phyloP scores from a whole-genome alignment of 1,140 invertebrate species.

The Bombus ignitus region DNA sequence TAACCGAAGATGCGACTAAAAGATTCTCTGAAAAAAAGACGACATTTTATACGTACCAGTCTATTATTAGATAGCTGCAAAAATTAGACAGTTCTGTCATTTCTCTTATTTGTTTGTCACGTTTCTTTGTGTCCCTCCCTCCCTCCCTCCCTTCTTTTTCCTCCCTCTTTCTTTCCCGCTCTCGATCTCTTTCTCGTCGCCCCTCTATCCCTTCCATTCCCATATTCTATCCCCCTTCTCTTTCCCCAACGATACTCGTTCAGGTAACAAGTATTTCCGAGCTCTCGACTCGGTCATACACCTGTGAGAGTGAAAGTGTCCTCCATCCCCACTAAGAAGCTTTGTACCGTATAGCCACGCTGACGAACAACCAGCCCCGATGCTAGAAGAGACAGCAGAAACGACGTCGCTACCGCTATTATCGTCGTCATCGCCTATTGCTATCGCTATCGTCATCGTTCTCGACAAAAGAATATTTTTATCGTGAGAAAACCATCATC shows the following conservation, averaged over 20 bases:
- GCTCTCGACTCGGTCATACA: conserved; percentile 78
- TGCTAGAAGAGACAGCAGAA: background rate
- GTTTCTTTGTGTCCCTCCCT: background rate
- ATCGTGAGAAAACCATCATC: background rate
- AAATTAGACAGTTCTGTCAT: background rate
- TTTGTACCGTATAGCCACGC: conserved; percentile 53
- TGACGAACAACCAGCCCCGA: conserved; percentile 51
- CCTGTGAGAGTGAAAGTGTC: conserved; percentile 83
- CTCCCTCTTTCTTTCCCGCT: background rate
- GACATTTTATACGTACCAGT: no score
- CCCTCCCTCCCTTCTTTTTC: background rate
- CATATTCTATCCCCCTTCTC: background rate
- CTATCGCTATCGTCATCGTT: conserved; percentile 41
- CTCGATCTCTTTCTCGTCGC: background rate
- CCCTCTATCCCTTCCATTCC: background rate
- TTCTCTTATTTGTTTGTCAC: background rate
- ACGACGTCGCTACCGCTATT: conserved; percentile 3
- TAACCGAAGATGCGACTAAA: no score
- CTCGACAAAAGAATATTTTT: background rate
- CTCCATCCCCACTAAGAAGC: conserved; percentile 70
- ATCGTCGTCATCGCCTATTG: conserved; percentile 53
- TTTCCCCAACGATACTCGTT: conserved; percentile 8
- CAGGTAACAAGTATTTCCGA: conserved; percentile 42
- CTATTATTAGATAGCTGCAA: background rate
- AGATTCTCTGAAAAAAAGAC: no score